A percentile compares a stretch with the other conserved stretches of the same genome.
Conservation (phyloP, 2,113 vertebrate species). For the Cyanistes caeruleus region DNA sequence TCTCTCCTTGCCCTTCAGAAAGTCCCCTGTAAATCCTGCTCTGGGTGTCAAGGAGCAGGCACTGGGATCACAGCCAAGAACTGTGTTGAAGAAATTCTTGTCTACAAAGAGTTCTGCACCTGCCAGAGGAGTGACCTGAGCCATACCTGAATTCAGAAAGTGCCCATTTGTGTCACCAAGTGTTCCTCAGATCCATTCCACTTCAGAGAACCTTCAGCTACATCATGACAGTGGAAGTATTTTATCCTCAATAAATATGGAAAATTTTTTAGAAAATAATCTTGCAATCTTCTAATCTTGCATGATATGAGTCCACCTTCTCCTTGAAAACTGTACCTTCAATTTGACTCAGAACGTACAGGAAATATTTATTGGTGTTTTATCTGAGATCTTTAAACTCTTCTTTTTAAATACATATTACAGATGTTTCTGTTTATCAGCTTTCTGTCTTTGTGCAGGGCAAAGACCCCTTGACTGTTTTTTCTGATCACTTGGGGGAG, state of each 20-base stretch:
- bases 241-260: background rate
- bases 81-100: background rate
- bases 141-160: background rate
- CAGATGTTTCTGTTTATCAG: background rate
- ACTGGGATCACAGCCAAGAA: background rate
- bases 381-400: background rate
- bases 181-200: background rate
- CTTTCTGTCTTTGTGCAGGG: background rate
- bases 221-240: background rate
- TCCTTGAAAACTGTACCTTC: background rate
- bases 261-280: background rate
- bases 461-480: background rate
- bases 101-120: background rate
- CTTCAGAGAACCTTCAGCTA: background rate
- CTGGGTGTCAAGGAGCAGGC: background rate
- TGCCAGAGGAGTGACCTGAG: background rate
- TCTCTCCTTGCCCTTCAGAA: accelerated
- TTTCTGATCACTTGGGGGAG: background rate
- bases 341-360: background rate
- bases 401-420: background rate
- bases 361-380: background rate
- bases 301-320: background rate
- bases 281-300: background rate
- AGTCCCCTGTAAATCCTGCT: background rate
- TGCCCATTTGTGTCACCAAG: background rate